phyloP scores from a whole-genome alignment of 2,113 vertebrate species.

The Riparia riparia region DNA sequence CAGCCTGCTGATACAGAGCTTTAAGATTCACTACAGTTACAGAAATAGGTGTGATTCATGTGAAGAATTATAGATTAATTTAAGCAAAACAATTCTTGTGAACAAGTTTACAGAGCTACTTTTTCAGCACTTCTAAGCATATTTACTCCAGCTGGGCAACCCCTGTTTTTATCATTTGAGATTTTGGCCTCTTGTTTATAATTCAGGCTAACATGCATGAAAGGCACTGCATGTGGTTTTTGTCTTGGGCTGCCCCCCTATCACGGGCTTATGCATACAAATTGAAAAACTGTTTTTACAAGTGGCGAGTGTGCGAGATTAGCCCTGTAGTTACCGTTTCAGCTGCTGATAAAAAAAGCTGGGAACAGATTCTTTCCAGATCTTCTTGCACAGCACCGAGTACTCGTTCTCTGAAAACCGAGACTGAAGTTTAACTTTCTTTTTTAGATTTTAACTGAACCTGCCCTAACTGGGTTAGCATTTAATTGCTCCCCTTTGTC shows the following conservation, averaged over 20 bases:
- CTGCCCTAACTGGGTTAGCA: not conserved
- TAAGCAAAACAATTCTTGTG: not conserved
- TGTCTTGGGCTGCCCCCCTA: constrained; percentile 47
- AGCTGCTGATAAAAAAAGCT: constrained; percentile 30
- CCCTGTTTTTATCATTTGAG: constrained; percentile 17
- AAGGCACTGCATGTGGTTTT: constrained; percentile 56
- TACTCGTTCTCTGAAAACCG: not conserved
- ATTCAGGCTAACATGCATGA: constrained; percentile 40
- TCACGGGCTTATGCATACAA: constrained; percentile 27
- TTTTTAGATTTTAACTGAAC: not conserved
- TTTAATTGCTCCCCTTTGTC: not conserved
- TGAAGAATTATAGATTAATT: not conserved
- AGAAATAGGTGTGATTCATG: not conserved
- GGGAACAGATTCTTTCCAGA: not conserved
- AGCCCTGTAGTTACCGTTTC: constrained; percentile 34
- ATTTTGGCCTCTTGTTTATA: constrained; percentile 54
- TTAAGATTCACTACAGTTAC: not conserved
- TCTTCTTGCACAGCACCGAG: not conserved
- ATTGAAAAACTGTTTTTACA: constrained; percentile 57
- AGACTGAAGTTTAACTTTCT: not conserved
- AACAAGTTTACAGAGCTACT: not conserved
- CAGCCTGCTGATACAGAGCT: not conserved
- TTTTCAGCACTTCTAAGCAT: constrained; percentile 6
- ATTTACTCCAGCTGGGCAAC: constrained; percentile 42
- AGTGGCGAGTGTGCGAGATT: constrained; percentile 51